A percentile compares a stretch with the other conserved stretches of the same genome.
phyloP scores from a whole-genome alignment of 2,113 vertebrate genomes.

The Odontesthes bonariensis region DNA sequence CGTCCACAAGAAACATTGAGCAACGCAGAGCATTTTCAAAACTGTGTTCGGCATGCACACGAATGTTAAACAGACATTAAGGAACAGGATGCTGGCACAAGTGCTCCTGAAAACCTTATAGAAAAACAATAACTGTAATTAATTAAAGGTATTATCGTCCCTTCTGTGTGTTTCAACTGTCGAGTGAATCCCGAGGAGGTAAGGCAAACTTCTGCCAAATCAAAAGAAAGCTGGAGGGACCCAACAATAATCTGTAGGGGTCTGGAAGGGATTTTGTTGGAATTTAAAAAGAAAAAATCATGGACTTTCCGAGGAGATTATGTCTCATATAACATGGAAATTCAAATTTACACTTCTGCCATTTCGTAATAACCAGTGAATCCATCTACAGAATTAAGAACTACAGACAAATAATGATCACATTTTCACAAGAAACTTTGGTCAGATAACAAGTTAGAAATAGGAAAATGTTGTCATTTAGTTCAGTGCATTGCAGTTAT shows the following conservation, averaged over 20 bases:
- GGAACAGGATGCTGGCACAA: not conserved
- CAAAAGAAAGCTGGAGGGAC: conserved; percentile 19
- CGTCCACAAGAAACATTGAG: not conserved
- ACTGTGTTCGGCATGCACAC: not conserved
- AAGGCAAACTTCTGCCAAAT: conserved; percentile 62
- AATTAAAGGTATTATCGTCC: conserved; percentile 27
- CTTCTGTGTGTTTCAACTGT: conserved; percentile 36
- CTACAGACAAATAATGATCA: conserved; percentile 11
- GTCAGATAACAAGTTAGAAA: not conserved
- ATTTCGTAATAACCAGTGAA: conserved; percentile 37
- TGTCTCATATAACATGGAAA: conserved; percentile 22
- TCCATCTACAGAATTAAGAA: not conserved
- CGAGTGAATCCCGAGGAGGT: conserved; percentile 49
- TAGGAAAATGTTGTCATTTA: not conserved
- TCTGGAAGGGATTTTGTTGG: conserved; percentile 55
- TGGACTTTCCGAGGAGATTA: conserved; percentile 46
- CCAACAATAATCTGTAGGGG: conserved; percentile 47
- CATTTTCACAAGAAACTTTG: conserved; percentile 5
- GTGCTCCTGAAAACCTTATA: conserved; percentile 21
- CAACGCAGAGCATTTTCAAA: not conserved
- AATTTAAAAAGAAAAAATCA: conserved; percentile 43
- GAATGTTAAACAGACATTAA: conserved; percentile 37
- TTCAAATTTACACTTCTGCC: conserved; percentile 43
- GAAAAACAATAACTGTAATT: conserved; percentile 44
- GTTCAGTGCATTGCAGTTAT: not conserved